Base-by-base conservation (phyloP, 2,113 vertebrate species). In the Pogona vitticeps region DNA sequence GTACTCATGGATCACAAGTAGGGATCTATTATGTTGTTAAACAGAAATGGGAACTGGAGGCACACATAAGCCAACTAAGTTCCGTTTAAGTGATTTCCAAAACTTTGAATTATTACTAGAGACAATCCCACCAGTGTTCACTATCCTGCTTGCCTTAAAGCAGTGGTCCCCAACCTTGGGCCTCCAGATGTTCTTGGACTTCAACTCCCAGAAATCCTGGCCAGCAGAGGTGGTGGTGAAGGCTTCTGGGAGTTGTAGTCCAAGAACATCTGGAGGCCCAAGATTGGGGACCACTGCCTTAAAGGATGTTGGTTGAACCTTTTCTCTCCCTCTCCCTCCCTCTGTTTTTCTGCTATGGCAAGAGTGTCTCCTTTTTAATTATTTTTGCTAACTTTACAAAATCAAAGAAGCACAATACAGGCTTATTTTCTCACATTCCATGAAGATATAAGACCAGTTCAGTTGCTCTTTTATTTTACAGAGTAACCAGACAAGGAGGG, bases 51-150 rank as follows among this genome's bases (percentile, higher is more conserved):
- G 85, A 70, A 91, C 88, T 89, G 83, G 0, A 36, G 90, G 91
- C 77, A 86, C 59, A 76, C 38, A 93, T 67, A 1, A 92, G 84
- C 63, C 8, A 93, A 91, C 89, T 92, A 91, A 91, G 61, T 88
- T 94, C 58, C 91, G 67, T 87, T 93, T 90, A 93, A 95, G 82
- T 94, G 80, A 96, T 94, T 94, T 93, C 52, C 33, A 86, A 77
- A 46, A 88, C 67, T 23, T 90, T 92, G 90, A 89, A 93, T 93
- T n/a, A n/a, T n/a, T 94, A 91, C n/a, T 71, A 81, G 36, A 88
- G 15, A 88, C 38, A 92, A 90, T 1, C 18, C 84, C 85, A 42
- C 84, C 87, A 63, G n/a, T 92, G 40, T 91, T 86, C 90, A 23
- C 12, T 40, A 83, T 40, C 17, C 79, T 91, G 87, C 85, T 90